phyloP scores from a whole-genome alignment of 2,888 invertebrate genomes.

The Ophion ellenae region DNA sequence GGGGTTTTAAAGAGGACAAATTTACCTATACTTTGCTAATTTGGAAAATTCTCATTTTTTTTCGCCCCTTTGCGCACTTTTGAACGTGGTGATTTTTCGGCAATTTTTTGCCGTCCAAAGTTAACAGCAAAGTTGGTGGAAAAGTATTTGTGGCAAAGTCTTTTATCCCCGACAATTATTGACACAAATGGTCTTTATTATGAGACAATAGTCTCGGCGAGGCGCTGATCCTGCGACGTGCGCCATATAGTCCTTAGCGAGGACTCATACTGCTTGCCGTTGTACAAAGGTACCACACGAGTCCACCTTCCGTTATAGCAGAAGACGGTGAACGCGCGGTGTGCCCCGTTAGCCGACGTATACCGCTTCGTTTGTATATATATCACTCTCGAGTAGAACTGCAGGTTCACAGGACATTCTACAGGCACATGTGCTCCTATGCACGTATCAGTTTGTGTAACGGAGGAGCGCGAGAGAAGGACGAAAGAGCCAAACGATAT shows the following conservation, averaged over 20 bases:
- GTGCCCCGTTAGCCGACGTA: conserved; percentile 55
- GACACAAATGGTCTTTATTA: too few relatives aligned
- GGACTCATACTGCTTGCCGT: conserved; percentile 15
- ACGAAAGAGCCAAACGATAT: conserved; percentile 34
- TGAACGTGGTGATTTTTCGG: too few relatives aligned
- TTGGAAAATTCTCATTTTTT: too few relatives aligned
- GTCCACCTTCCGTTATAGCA: conserved; percentile 61
- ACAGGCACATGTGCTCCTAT: background rate
- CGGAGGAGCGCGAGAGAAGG: conserved; percentile 1
- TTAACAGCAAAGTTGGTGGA: too few relatives aligned
- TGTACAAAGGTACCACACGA: conserved; percentile 28
- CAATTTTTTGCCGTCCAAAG: too few relatives aligned
- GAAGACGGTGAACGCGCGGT: conserved; percentile 33
- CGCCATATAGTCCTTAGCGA: conserved; percentile 15
- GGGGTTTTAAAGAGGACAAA: too few relatives aligned
- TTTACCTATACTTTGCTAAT: too few relatives aligned
- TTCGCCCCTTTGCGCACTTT: too few relatives aligned
- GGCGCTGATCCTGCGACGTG: background rate
- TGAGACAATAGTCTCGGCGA: background rate
- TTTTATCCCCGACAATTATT: too few relatives aligned
- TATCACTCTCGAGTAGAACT: conserved; percentile 11
- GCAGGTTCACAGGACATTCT: conserved; percentile 31
- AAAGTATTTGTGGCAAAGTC: too few relatives aligned
- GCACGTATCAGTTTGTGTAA: background rate
- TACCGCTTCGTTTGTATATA: conserved; percentile 32